phyloP scores from a whole-genome alignment of 2,888 invertebrate genomes.

The Drosophila lutescens region DNA sequence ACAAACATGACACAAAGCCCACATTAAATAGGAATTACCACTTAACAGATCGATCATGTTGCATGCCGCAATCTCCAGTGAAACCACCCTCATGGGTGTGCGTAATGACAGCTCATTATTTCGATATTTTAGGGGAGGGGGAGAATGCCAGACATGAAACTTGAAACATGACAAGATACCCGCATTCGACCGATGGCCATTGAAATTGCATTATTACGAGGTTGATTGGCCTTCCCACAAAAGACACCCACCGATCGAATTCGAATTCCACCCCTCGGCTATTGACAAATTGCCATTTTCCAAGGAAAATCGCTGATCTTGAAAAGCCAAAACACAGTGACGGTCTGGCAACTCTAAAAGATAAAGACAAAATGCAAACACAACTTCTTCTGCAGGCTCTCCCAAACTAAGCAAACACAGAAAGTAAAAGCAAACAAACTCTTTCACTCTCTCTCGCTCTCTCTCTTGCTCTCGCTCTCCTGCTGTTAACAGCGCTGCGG shows the following conservation, averaged over 20 bases:
- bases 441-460: conserved; percentile 23
- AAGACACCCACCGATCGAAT: conserved; percentile 31
- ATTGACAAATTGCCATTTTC: conserved; percentile 46
- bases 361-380: conserved; percentile 27
- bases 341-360: conserved; percentile 57
- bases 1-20: conserved; percentile 48
- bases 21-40: conserved; percentile 57
- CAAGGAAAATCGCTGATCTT: conserved; percentile 21
- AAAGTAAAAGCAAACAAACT: conserved; percentile 23
- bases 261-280: conserved; percentile 49
- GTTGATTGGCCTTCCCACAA: conserved; percentile 45
- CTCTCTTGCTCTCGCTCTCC: conserved; percentile 14
- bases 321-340: not conserved
- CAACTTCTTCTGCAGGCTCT: conserved; percentile 9
- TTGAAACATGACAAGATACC: conserved; percentile 57
- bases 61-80: conserved; percentile 54
- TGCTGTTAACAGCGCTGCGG: conserved; percentile 61
- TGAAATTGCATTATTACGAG: conserved; percentile 48
- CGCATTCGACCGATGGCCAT: conserved; percentile 64
- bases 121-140: conserved; percentile 24
- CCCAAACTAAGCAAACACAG: conserved; percentile 7
- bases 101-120: conserved; percentile 58
- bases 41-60: conserved; percentile 68
- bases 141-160: conserved; percentile 32
- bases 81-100: conserved; percentile 58